These are phyloP conservation scores for Neomonachus schauinslandi DNA, from an alignment of 2,113 vertebrate species.

Conservation along the genomic window DNA sequence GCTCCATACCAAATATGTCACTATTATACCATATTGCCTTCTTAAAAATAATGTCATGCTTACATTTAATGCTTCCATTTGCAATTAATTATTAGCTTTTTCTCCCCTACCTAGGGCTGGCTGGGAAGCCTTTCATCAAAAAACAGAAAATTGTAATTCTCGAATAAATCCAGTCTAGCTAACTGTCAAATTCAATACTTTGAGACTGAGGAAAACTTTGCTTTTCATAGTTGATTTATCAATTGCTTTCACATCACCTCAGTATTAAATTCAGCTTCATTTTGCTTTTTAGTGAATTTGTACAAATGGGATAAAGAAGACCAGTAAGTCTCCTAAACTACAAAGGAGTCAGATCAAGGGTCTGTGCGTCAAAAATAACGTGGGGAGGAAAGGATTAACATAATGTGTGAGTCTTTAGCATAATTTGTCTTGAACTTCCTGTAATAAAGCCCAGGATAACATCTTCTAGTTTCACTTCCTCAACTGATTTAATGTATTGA, in stretches of 20 bases:
- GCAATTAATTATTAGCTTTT: neutral
- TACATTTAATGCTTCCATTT: neutral
- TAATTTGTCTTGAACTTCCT: constrained; percentile 46
- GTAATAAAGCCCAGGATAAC: neutral
- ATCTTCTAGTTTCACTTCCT: neutral
- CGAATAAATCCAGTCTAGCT: neutral
- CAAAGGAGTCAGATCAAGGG: neutral
- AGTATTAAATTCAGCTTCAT: constrained; percentile 35
- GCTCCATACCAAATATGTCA: neutral
- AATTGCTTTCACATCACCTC: constrained; percentile 29
- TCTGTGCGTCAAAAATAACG: constrained; percentile 28
- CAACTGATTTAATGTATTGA: constrained; percentile 7
- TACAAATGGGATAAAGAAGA: constrained; percentile 27
- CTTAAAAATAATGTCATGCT: neutral
- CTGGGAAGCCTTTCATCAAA: neutral
- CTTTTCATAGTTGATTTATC: constrained; percentile 32
- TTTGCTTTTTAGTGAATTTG: constrained; percentile 53
- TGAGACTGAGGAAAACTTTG: neutral
- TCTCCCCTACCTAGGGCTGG: neutral
- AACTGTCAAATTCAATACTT: constrained; percentile 44
- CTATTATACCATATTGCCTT: neutral
- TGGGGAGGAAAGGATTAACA: constrained; percentile 6
- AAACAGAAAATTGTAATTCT: neutral
- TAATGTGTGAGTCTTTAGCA: neutral
- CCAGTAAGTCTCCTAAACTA: constrained; percentile 8